Base-by-base conservation (phyloP, 1,140 invertebrate species). In the Proales similis region DNA sequence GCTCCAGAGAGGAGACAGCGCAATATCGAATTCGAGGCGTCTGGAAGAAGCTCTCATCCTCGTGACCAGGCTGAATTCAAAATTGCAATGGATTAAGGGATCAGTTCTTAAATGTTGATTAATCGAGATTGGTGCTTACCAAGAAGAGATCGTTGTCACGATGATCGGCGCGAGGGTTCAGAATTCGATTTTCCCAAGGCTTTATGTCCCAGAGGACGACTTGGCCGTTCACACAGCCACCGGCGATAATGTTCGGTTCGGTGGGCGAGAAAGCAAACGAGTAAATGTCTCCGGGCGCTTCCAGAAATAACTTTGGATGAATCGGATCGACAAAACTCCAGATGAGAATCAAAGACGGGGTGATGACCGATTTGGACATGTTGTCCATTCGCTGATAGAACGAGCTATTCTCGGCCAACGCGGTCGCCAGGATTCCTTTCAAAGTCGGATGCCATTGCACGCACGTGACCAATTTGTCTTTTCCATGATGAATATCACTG, bases 211-310 rank as follows among this genome's bases (percentile, higher is more conserved):
- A 80, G 26, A 79, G 51, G 29, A 78, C 72, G 12, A 80, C 68
- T 66, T 78, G 77, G 7, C 78, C 79, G 70, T 76, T 79, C 22
- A 74, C 70, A 68, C 77, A 79, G n/a, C 79, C 79, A 29, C 77
- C 78, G 51, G 67, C 72, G 5, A 79, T 68, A 7, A 77, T 68
- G 65, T 78, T 72, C 3, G 76, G 72, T 57, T 76, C 71, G 0
- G 71, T 68, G 2, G 76, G 75, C 66, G 70, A 74, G 48, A 79
- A 77, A 61, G 72, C 67, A 65, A 79, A 75, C 36, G 71, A 70
- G 46, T 70, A 67, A 26, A 80, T 72, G 65, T 79, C 78, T 64
- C 75, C 74, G 26, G 77, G 77, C 9, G 75, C 73, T 66, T 79
- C 77, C 29, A 80, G 61, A 39, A 78, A 65, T 47, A 79, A 65